Evolutionary conservation across 2,113 vertebrate genomes (phyloP), one percentile per base, ranked within the genome.

Genomic region (Apistogramma diplotaenia): DNA sequence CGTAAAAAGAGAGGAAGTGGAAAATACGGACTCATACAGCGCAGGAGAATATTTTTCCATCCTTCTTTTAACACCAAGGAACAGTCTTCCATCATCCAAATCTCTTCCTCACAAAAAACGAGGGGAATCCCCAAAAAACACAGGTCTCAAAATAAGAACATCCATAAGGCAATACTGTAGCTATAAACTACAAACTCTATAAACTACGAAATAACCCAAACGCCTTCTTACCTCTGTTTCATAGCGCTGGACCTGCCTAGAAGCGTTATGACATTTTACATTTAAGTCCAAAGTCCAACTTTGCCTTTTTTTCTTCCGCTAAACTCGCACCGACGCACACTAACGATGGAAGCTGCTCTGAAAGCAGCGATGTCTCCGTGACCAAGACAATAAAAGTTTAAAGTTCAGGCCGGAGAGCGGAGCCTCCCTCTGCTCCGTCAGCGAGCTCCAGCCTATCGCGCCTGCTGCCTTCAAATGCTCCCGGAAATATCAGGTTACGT

Each of bases 191-290:
- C n/a, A 6, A 5, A 29, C 35, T 58, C 11, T 16, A n/a, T n/a
- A n/a, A n/a, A n/a, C n/a, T n/a, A n/a, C n/a, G n/a, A 40, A 11
- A 59, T 21, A 31, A 6, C 7, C 33, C 21, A 71, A 51, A 21
- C 3, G 3, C 6, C 4, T 29, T 62, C 91, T 85, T 90, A 93
- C 92, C 92, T 89, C 73, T 0, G 67, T 29, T 85, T 67, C 90
- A 91, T 91, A 27, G 53, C 59, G 37, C 70, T 8, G 37, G 61
- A 71, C 67, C 21, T n/a, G 29, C 10, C 40, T n/a, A 21, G 3
- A 58, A 29, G 5, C 37, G 70, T 81, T 74, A 62, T 65, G 60
- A 79, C 71, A 56, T 18, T 70, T 74, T 0, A n/a, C n/a, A 27
- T 67, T 56, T 27, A 53, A 33, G 74, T 80, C 62, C 85, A 43